Evolutionary conservation across 2,888 invertebrate genomes (phyloP).

Genomic region (Xylota segnis): DNA sequence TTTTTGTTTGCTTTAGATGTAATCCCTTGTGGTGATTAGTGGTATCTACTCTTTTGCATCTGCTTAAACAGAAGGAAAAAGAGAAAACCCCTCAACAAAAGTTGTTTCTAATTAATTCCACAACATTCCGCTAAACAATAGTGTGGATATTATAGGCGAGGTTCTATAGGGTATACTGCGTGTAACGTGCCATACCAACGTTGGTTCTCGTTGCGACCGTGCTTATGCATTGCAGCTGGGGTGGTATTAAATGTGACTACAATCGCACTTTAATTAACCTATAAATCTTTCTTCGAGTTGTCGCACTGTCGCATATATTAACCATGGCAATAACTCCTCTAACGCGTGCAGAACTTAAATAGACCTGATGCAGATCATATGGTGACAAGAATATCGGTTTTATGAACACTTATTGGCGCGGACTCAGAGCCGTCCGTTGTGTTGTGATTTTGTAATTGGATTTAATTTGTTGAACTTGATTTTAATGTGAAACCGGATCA

Average conservation of each 20-base stretch:
- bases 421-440: slow-evolving; percentile 2
- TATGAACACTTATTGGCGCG: slow-evolving; percentile 38
- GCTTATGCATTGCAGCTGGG: slow-evolving; percentile 64
- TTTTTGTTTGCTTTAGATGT: slow-evolving; percentile 30
- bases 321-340: slow-evolving; percentile 69
- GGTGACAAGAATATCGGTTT: slow-evolving; percentile 62
- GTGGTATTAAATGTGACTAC: slow-evolving; percentile 62
- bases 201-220: not conserved
- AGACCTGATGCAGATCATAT: slow-evolving; percentile 55
- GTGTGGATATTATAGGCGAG: slow-evolving; percentile 22
- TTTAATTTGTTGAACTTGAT: slow-evolving; percentile 73
- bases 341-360: slow-evolving; percentile 67
- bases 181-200: slow-evolving; percentile 59
- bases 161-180: slow-evolving; percentile 31
- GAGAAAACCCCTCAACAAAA: slow-evolving; percentile 19
- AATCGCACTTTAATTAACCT: slow-evolving; percentile 74
- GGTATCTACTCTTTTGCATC: slow-evolving; percentile 48
- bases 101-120: slow-evolving; percentile 68
- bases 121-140: slow-evolving; percentile 63
- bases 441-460: slow-evolving; percentile 73
- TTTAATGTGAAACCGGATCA: slow-evolving; percentile 63
- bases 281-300: slow-evolving; percentile 72
- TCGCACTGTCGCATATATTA: slow-evolving; percentile 68
- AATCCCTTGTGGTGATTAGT: slow-evolving; percentile 67
- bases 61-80: slow-evolving; percentile 12